These are phyloP conservation scores for Palloptera scutellata DNA, from an alignment of 2,888 invertebrate species.

Conservation along the genomic window DNA sequence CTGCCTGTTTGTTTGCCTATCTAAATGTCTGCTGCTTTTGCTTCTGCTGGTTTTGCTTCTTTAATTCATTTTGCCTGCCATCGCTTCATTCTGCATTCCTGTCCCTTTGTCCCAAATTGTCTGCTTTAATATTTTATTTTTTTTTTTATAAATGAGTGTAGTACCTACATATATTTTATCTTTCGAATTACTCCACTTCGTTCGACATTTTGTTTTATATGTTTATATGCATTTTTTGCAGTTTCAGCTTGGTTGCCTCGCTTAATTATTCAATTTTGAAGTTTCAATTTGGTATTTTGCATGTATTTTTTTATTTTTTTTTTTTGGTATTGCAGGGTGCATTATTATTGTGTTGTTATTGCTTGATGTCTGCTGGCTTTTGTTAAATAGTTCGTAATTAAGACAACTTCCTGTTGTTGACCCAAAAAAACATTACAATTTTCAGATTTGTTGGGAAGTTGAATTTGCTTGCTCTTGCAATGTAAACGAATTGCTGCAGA, in stretches of 20 bases:
- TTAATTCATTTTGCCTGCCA: background rate
- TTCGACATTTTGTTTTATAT: background rate
- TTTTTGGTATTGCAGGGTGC: background rate
- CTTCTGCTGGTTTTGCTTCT: constrained; percentile 19
- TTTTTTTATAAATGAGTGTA: too few relatives aligned
- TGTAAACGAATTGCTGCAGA: too few relatives aligned
- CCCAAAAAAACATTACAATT: background rate
- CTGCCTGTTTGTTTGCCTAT: background rate
- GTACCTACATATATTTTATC: too few relatives aligned
- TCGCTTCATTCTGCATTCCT: too few relatives aligned
- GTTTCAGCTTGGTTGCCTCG: constrained; percentile 19
- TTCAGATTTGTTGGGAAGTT: background rate
- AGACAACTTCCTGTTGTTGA: constrained; percentile 2
- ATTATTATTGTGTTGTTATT: too few relatives aligned
- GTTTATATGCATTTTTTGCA: background rate
- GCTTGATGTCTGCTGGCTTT: background rate
- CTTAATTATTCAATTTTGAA: constrained; percentile 22
- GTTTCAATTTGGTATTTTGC: background rate
- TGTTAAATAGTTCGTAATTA: background rate
- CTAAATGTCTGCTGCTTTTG: background rate
- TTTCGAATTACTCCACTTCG: background rate
- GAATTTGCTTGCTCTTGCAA: background rate
- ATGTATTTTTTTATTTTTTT: background rate
- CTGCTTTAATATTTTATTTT: too few relatives aligned
- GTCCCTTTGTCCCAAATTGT: too few relatives aligned